A percentile compares a stretch with the other conserved stretches of the same genome.
phyloP scores from a whole-genome alignment of 2,888 invertebrate genomes.

The Aelia acuminata region DNA sequence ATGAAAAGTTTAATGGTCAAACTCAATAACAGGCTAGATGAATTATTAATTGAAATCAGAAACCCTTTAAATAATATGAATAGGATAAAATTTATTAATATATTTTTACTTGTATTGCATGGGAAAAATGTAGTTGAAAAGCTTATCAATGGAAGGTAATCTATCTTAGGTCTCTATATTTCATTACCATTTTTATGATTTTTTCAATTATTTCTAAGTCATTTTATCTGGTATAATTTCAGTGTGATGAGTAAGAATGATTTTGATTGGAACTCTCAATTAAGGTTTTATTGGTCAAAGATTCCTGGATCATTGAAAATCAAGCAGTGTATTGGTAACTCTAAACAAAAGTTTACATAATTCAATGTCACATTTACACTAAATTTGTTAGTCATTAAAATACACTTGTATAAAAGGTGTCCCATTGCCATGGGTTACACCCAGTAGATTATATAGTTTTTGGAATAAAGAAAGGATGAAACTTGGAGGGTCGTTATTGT shows the following conservation, averaged over 20 bases:
- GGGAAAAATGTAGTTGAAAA: slow-evolving; percentile 74
- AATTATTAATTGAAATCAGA: slow-evolving; percentile 81
- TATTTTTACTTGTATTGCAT: slow-evolving; percentile 92
- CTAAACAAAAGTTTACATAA: not conserved
- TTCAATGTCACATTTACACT: not conserved
- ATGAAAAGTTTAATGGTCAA: slow-evolving; percentile 90
- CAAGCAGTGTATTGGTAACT: slow-evolving; percentile 82
- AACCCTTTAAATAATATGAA: slow-evolving; percentile 84
- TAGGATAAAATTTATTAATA: slow-evolving; percentile 87
- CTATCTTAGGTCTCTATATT: not conserved
- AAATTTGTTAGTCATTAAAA: not conserved
- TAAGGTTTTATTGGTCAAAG: slow-evolving; percentile 92
- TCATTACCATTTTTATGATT: not conserved
- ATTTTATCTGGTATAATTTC: slow-evolving; percentile 62
- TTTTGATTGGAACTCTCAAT: slow-evolving; percentile 95
- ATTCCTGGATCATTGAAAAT: slow-evolving; percentile 84
- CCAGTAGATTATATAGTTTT: too few relatives aligned
- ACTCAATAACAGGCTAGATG: slow-evolving; percentile 86
- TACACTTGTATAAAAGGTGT: not conserved
- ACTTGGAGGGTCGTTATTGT: too few relatives aligned
- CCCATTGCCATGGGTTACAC: too few relatives aligned
- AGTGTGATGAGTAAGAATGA: slow-evolving; percentile 87
- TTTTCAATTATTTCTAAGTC: not conserved
- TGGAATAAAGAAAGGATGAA: too few relatives aligned
- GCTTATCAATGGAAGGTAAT: slow-evolving; percentile 69